phyloP scores from a whole-genome alignment of 2,797 vertebrate species.

The Thaleichthys pacificus region DNA sequence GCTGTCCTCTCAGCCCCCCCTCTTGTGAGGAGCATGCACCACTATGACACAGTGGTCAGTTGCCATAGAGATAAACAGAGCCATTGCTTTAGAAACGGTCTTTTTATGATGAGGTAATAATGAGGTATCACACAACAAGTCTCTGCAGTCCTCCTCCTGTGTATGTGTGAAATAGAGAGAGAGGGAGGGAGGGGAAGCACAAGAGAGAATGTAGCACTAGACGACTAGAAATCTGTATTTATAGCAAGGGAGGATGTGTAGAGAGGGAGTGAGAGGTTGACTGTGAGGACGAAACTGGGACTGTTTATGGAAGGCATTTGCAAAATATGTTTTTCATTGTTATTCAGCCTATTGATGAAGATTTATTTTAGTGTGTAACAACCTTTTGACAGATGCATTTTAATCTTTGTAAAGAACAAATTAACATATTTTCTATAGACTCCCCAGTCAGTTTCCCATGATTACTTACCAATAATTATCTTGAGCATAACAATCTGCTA shows the following conservation, averaged over 20 bases:
- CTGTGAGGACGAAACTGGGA: slow-evolving; percentile 27
- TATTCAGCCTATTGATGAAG: neutral
- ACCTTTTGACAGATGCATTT: neutral
- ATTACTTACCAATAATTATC: no score
- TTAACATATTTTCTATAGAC: no score
- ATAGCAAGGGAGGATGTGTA: slow-evolving; percentile 51
- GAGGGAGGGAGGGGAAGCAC: slow-evolving; percentile 34
- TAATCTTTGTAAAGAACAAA: neutral
- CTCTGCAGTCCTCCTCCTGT: slow-evolving; percentile 58
- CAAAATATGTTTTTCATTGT: neutral
- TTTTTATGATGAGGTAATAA: slow-evolving; percentile 72
- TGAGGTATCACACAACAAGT: slow-evolving; percentile 64
- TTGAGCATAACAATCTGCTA: no score
- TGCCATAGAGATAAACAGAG: slow-evolving; percentile 68
- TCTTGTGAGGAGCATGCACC: slow-evolving; percentile 50
- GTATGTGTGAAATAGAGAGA: slow-evolving; percentile 29
- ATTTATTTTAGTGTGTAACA: neutral
- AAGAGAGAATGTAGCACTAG: slow-evolving; percentile 61
- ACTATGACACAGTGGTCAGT: slow-evolving; percentile 64
- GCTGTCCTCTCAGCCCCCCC: slow-evolving; percentile 42
- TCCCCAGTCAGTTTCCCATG: no score
- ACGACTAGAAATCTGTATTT: slow-evolving; percentile 64
- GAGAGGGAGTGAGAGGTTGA: slow-evolving; percentile 48
- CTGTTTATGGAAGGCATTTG: slow-evolving; percentile 14
- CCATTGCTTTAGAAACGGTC: slow-evolving; percentile 66